These are phyloP conservation scores for Hoplias malabaricus DNA, from an alignment of 2,113 vertebrate genomes.

Conservation along the genomic window DNA sequence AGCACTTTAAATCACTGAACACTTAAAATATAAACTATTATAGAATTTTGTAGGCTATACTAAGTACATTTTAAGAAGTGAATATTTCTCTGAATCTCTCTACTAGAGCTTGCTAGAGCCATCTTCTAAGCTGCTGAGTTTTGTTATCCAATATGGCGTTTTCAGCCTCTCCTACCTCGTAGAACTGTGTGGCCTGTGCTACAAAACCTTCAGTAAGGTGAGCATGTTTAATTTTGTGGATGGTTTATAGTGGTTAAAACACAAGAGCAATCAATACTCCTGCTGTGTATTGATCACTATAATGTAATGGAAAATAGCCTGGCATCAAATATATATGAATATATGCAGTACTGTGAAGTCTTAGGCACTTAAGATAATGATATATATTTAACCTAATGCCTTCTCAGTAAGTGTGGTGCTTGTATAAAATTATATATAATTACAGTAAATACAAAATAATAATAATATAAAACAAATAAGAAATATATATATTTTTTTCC, in stretches of 20 bases:
- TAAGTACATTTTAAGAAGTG: too few species aligned
- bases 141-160: constrained; percentile 94
- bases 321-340: too few species aligned
- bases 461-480: too few species aligned
- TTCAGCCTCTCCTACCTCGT: constrained; percentile 94
- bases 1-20: constrained; percentile 54
- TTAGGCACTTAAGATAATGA: too few species aligned
- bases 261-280: not conserved
- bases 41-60: not conserved
- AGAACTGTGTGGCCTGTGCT: constrained; percentile 95
- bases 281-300: not conserved
- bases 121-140: constrained; percentile 95
- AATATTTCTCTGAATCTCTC: constrained; percentile 42
- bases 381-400: too few species aligned
- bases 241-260: not conserved
- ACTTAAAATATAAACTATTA: not conserved
- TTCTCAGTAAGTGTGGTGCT: too few species aligned
- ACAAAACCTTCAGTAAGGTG: constrained; percentile 97
- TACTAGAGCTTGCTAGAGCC: constrained; percentile 93
- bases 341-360: too few species aligned
- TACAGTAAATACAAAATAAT: too few species aligned
- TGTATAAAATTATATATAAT: too few species aligned
- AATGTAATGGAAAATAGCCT: constrained; percentile 4
- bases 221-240: constrained; percentile 43
- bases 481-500: too few species aligned